Percentiles rank a stretch among this genome's conserved stretches.
These are phyloP conservation scores for Ditylenchus weischeri DNA, from an alignment of 2,888 invertebrate species.

Conservation along the genomic window DNA sequence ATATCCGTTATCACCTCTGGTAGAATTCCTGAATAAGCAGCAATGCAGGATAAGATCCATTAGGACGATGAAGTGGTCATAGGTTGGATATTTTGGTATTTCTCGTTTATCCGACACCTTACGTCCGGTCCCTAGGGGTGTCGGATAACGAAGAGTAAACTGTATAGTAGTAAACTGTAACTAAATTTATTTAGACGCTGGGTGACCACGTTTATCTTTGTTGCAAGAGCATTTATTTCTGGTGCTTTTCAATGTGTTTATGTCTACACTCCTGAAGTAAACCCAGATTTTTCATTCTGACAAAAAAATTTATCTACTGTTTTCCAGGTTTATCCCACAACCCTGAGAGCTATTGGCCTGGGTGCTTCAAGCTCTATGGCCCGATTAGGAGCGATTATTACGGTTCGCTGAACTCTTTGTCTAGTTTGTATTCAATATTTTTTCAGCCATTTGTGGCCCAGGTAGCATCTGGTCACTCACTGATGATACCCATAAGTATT, in stretches of 20 bases:
- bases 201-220: slow-evolving; percentile 77
- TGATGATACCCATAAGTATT: slow-evolving; percentile 72
- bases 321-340: slow-evolving; percentile 78
- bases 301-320: not conserved
- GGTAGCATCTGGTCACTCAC: slow-evolving; percentile 74
- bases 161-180: too few relatives aligned
- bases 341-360: slow-evolving; percentile 82
- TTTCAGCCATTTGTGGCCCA: slow-evolving; percentile 88
- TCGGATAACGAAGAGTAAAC: too few relatives aligned
- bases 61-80: too few relatives aligned
- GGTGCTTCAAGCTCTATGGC: slow-evolving; percentile 87
- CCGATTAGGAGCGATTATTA: slow-evolving; percentile 76
- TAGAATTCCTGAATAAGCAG: too few relatives aligned
- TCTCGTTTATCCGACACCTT: too few relatives aligned
- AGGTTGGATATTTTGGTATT: too few relatives aligned
- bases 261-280: slow-evolving; percentile 85
- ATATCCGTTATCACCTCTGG: too few relatives aligned
- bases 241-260: slow-evolving; percentile 92
- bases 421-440: not conserved
- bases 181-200: slow-evolving; percentile 40
- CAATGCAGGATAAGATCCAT: too few relatives aligned
- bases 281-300: not conserved
- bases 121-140: too few relatives aligned
- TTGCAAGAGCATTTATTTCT: slow-evolving; percentile 85
- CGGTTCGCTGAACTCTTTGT: not conserved